Evolutionary conservation across 2,888 invertebrate species (phyloP), one percentile per base, ranked within the genome.

Genomic region (Adelphocoris suturalis): DNA sequence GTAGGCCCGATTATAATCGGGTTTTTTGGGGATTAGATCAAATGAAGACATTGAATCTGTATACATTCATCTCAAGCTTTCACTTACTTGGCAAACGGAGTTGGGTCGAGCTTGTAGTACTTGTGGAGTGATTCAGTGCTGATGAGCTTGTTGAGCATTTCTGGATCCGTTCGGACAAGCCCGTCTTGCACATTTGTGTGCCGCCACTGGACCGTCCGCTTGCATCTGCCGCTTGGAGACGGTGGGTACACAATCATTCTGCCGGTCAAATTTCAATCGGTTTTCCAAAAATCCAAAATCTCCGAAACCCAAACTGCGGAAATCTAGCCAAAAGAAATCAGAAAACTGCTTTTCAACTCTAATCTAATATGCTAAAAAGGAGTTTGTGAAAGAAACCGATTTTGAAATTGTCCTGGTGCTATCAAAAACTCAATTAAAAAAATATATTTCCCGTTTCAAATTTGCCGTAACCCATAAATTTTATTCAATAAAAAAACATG

Each of bases 71-170:
- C 37, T 37, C 37, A 37, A 37, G 37, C 37, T 37, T 37, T 37
- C 3, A 92, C 93, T 93, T 92, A 94, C 94, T 94, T 94, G 82
- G 94, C 94, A 91, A 94, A 94, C 9, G 94, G 94, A 91, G 94
- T 94, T 13, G 94, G 93, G 90, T 94, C 94, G 90, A 94, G 93
- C 88, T 94, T 93, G 92, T 94, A 94, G 92, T 94, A 94, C 91
- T 94, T 94, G 55, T 94, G 93, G 90, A 94, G 94, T n/a, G 94
- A 94, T n/a, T 94, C 94, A 27, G 93, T 93, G 91, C 94, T 94
- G 91, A 94, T 94, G 89, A 94, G 93, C 91, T 93, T 93, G 90
- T 93, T 93, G 16, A 94, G 92, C 90, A 94, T 94, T 0, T 93
- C 92, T 91, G 94, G 94, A 91, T 94, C 94, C 0, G 94, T 94